These are phyloP conservation scores for Himantopus leucocephalus DNA, from an alignment of 2,113 vertebrate genomes.

Conservation along the genomic window DNA sequence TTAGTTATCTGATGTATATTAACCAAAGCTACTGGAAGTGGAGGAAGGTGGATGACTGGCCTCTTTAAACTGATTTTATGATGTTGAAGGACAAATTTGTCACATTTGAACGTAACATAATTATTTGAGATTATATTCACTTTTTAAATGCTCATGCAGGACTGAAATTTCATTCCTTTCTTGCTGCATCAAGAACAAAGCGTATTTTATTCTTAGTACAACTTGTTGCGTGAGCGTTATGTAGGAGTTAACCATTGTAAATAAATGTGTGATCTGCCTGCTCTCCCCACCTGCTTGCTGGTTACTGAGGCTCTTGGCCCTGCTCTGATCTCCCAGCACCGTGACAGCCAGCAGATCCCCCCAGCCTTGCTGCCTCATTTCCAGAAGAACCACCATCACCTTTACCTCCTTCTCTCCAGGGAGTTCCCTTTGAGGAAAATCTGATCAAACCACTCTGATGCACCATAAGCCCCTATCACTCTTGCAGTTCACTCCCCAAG, in stretches of 20 bases:
- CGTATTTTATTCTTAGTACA: background rate
- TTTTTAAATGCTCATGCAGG: background rate
- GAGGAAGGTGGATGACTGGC: background rate
- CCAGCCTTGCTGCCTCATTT: background rate
- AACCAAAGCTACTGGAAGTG: background rate
- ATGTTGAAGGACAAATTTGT: background rate
- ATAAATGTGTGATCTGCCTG: no score
- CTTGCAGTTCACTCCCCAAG: background rate
- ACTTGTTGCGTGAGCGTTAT: accelerated
- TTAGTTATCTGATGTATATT: background rate
- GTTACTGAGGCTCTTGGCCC: background rate
- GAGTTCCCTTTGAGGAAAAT: background rate
- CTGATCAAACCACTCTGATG: background rate
- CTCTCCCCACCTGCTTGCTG: background rate
- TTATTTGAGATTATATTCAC: background rate
- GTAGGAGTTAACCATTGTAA: no score
- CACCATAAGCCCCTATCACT: background rate
- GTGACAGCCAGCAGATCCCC: background rate
- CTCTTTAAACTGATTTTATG: background rate
- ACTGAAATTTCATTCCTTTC: background rate
- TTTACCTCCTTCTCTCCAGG: background rate
- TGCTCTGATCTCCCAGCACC: background rate
- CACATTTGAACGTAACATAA: background rate
- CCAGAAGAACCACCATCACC: background rate
- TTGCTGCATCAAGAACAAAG: background rate